Evolutionary conservation across 2,888 invertebrate genomes (phyloP), one percentile per base, ranked within the genome.

Genomic region (Drosophila prostipennis): DNA sequence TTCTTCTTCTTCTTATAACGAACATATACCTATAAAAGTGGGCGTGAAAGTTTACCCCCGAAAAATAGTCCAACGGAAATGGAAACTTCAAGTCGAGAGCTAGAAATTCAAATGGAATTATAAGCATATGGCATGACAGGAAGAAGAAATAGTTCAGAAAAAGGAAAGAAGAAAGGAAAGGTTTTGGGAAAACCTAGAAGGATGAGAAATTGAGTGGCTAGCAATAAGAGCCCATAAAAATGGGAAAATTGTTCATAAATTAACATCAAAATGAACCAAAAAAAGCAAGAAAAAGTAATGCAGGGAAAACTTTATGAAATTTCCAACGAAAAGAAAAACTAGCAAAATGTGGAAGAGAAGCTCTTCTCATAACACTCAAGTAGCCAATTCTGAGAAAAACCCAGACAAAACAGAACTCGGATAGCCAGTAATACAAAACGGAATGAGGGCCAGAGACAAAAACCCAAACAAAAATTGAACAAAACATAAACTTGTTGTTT

Each of bases 61-160:
- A 64, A 84, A 84, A 79, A 82, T 72, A 82, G 82, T 76, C 78
- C 70, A 76, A 55, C 83, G 81, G 83, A 81, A 85, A 82, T 80
- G 76, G 70, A 82, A 85, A 71, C 68, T 76, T 76, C 76, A 77
- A 75, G 59, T 67, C 77, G 43, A 42, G 48, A 42, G 61, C 43
- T 39, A 19, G 60, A 59, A 79, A 49, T 53, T 57, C 53, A 42
- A 51, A 43, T 68, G 57, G 65, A 75, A 75, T 84, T 67, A 81
- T 76, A 76, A 69, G 76, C 74, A 60, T 64, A 54, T 59, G 46
- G 64, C 76, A 80, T 68, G 37, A 59, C 59, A 48, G 37, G 51
- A 55, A 42, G 45, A 34, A 19, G 29, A 16, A 46, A 32, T 16
- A 46, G 42, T 39, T 36, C 16, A 13, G 39, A 42, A 53, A 45